Percentiles rank a stretch among this genome's conserved stretches.
phyloP scores from a whole-genome alignment of 2,113 vertebrate genomes.

The Scalopus aquaticus region DNA sequence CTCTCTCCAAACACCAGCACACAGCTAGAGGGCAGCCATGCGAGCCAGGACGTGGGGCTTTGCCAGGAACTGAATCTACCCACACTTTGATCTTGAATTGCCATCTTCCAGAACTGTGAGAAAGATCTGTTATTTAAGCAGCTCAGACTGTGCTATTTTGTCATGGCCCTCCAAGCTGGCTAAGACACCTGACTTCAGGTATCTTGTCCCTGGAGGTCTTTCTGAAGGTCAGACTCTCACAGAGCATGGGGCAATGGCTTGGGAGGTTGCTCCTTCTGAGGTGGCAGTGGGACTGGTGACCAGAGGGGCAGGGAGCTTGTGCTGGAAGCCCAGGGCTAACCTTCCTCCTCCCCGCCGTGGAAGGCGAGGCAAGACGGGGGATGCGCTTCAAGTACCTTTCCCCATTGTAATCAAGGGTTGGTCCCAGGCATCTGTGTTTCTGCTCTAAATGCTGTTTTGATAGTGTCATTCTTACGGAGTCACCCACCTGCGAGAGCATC shows the following conservation, averaged over 20 bases:
- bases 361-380: background rate
- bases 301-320: background rate
- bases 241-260: background rate
- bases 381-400: accelerated
- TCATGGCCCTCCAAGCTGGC: background rate
- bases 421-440: background rate
- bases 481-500: background rate
- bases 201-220: background rate
- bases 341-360: background rate
- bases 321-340: background rate
- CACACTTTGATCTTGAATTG: no score
- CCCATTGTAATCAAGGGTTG: background rate
- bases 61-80: background rate
- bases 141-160: no score
- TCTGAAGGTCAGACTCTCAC: background rate
- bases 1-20: background rate
- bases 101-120: background rate
- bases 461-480: background rate
- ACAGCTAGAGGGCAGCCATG: background rate
- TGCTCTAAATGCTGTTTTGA: background rate
- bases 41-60: background rate
- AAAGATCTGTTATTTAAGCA: no score
- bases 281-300: background rate
- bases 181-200: background rate
- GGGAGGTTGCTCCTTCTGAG: background rate